Base-by-base conservation (phyloP, 2,797 vertebrate genomes). In the Sebastes cheni region DNA sequence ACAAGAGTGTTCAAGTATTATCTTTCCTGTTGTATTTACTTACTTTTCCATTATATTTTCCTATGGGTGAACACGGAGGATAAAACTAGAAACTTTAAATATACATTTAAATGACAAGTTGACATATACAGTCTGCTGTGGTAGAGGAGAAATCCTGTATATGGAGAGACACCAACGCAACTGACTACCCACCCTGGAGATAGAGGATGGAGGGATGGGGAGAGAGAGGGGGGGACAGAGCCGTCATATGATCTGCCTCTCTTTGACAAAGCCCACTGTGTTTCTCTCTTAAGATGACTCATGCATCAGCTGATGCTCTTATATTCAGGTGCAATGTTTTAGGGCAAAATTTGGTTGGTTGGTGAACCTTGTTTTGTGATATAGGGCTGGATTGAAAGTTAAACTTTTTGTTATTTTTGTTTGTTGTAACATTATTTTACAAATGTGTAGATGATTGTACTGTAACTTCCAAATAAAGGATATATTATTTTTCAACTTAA, bases 191-290 rank as follows among this genome's bases (percentile, higher is more conserved):
- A 10, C 64, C 71, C 75, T 32, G 58, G 64, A 79, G 74, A 61
- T 39, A 64, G 13, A 79, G 56, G 72, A 84, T n/a, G 71, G 75
- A 50, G 5, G 39, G 64, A 56, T 50, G 16, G 30, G 58, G 8
- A 42, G 11, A 69, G 36, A 42, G 42, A 29, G 3, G 7, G 18
- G 46, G 77, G 60, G 86, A 6, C 54, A 79, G 60, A 83, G 89
- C 18, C 9, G 72, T 89, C 89, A 77, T 62, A 61, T 81, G 88
- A 88, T 81, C 72, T 20, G 29, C 46, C 64, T 74, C 11, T 64
- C 68, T 71, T 29, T 56, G 32, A 93, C 92, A 92, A 91, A 89
- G 89, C 82, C 22, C 9, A 2, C 87, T 87, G 80, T 91, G 91
- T 91, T 18, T 46, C 42, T 66, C 22, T 60, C 25, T 58, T 16